These are phyloP conservation scores for Dipodomys spectabilis DNA, from an alignment of 2,113 vertebrate species.

Conservation along the genomic window DNA sequence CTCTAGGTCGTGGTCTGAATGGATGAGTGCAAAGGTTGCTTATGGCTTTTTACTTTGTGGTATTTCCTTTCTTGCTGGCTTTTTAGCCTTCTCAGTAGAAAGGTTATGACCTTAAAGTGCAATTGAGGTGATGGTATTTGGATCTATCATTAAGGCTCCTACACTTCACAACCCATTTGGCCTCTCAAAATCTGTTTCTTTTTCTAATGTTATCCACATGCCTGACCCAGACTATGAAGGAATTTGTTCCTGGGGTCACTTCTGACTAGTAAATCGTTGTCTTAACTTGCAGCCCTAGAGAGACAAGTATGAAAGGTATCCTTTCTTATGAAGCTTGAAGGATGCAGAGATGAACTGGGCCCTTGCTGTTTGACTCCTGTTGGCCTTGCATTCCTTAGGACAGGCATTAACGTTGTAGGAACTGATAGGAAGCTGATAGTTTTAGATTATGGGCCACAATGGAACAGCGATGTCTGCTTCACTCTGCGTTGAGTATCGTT, in stretches of 20 bases:
- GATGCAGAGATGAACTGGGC: conserved; percentile 68
- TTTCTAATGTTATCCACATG: conserved; percentile 79
- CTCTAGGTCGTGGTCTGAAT: neutral
- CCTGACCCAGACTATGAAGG: conserved; percentile 56
- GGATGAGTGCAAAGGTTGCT: neutral
- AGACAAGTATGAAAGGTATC: conserved; percentile 68
- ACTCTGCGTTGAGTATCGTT: neutral
- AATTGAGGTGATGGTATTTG: conserved; percentile 71
- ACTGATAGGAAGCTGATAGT: neutral
- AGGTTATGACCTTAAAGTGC: conserved; percentile 56
- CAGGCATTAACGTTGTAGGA: conserved; percentile 48
- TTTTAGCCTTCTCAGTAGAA: neutral
- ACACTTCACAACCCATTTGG: conserved; percentile 29
- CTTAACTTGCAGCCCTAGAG: neutral
- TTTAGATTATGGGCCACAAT: neutral
- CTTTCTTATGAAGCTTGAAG: conserved; percentile 68
- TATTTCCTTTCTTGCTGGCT: conserved; percentile 71
- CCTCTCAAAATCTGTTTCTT: conserved; percentile 70
- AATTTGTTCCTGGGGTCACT: conserved; percentile 71
- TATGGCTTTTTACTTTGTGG: conserved; percentile 44
- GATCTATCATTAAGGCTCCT: conserved; percentile 49
- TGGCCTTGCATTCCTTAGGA: conserved; percentile 57
- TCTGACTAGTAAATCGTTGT: conserved; percentile 65
- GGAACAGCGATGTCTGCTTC: neutral
- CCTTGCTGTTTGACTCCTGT: conserved; percentile 69